These are phyloP conservation scores for Sandelia bainsii DNA, from an alignment of 2,797 vertebrate genomes.

Conservation along the genomic window DNA sequence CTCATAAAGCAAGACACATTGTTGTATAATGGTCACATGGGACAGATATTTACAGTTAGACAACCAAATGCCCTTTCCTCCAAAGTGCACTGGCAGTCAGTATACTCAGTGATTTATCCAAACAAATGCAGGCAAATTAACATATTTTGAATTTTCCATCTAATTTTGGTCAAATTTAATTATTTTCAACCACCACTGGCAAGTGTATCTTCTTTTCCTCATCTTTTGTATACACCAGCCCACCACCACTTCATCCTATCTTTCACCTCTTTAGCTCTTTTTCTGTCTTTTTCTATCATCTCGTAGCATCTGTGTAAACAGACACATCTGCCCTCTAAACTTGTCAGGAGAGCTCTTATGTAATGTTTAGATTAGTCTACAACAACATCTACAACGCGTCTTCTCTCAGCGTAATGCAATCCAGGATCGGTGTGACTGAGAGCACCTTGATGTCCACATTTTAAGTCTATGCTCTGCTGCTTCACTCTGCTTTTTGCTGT, in stretches of 20 bases:
- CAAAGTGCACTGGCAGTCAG: constrained; percentile 44
- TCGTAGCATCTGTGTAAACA: constrained; percentile 77
- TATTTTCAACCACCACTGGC: neutral
- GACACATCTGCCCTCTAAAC: constrained; percentile 71
- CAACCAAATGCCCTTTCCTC: constrained; percentile 68
- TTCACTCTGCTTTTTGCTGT: constrained; percentile 54
- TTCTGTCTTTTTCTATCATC: constrained; percentile 44
- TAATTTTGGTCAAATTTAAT: neutral
- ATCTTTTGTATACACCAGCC: constrained; percentile 2
- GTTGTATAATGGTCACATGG: constrained; percentile 70
- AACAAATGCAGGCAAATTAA: neutral
- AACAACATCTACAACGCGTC: too few species aligned
- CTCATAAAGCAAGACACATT: constrained; percentile 66
- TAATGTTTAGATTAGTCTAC: constrained; percentile 77
- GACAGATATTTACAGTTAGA: constrained; percentile 71
- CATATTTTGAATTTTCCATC: neutral
- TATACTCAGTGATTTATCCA: neutral
- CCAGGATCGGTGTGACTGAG: constrained; percentile 56
- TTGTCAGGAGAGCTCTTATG: constrained; percentile 69
- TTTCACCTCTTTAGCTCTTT: constrained; percentile 32
- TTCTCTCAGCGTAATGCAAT: constrained; percentile 66
- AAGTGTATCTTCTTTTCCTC: neutral
- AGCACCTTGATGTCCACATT: constrained; percentile 73
- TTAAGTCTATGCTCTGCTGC: constrained; percentile 47
- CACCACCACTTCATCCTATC: constrained; percentile 16